Base-by-base conservation (phyloP, 1,140 invertebrate genomes). In the Drosophila auraria region DNA sequence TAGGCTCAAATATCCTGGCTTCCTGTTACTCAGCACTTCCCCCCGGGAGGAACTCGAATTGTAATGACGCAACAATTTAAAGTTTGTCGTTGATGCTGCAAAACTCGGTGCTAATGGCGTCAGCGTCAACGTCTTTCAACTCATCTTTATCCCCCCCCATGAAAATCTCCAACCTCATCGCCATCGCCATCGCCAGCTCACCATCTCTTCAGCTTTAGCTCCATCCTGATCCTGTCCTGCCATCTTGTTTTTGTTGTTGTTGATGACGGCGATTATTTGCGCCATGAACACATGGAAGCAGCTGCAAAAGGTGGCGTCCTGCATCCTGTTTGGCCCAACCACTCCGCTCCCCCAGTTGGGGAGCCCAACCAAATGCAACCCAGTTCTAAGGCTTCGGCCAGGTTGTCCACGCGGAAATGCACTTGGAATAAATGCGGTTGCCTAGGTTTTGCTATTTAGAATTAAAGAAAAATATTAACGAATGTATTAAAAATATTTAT, bases 21-120 rank as follows among this genome's bases (percentile, higher is more conserved):
- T 78, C 74, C 75, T 78, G 73, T 77, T 77, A 72, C 73, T 66
- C 61, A 70, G 23, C 42, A 40, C 33, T 30, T 53, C 45, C 30
- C 20, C 11, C 25, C 53, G 23, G 30, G 42, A 61, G 33, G 33
- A 84, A 75, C 84, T 87, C 74, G 84, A 83, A 87, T 87, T 83
- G 84, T 87, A 87, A 87, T 87, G 84, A 87, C 84, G 87, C 84
- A 89, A 87, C 84, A 87, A 87, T 87, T 87, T 87, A 87, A 87
- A 87, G 84, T 87, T 87, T 87, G 86, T 89, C 84, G 84, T 87
- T 87, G 84, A 89, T 87, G 84, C 84, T 89, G 84, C 83, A 89
- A 87, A 87, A 89, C 83, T 89, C 84, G 70, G 83, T 87, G 83
- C 83, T 87, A 87, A 87, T 87, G 83, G 83, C 83, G 81, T 87